Base-by-base conservation (phyloP, 2,113 vertebrate genomes). In the Colistium nudipinnis region DNA sequence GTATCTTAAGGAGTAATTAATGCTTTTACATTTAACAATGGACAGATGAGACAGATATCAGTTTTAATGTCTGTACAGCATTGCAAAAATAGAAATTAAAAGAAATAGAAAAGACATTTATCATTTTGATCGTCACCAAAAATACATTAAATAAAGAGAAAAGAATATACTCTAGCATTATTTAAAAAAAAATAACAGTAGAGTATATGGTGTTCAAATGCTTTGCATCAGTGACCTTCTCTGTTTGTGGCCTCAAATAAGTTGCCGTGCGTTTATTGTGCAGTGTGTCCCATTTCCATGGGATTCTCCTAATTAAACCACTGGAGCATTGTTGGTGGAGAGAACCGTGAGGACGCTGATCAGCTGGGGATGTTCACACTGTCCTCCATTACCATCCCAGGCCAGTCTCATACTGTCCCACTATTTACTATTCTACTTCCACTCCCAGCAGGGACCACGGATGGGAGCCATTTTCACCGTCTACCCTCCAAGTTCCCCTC, bases 241-340 rank as follows among this genome's bases (percentile, higher is more conserved):
- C 25, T n/a, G 25, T 51, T 14, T 28, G 24, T 16, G 24, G 24
- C 24, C 2, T 24, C 24, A 12, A 39, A 11, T 13, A 39, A 33
- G 31, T 33, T 33, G 6, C 19, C 7, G 16, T 55, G 33, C 56
- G 38, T 43, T 52, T 44, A 9, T 51, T 62, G 22, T 36, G 20
- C 6, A 70, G 27, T 1, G 1, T 20, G 27, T 16, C 27, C 48
- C 6, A 35, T 56, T 62, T 71, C 44, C 77, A 87, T 79, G 69
- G 47, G 36, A 62, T 82, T 62, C 9, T 54, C 41, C 56, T 85
- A 85, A 87, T 82, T 80, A 71, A 84, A 66, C 80, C 86, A 86
- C 82, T 70, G 19, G 81, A 72, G 82, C 31, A 57, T 67, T 75
- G 39, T 14, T 60, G 24, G 6, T 47, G 16, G 8, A 24, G 22